A percentile compares a stretch with the other conserved stretches of the same genome.
phyloP scores from a whole-genome alignment of 2,113 vertebrate genomes.

The Cairina moschata region DNA sequence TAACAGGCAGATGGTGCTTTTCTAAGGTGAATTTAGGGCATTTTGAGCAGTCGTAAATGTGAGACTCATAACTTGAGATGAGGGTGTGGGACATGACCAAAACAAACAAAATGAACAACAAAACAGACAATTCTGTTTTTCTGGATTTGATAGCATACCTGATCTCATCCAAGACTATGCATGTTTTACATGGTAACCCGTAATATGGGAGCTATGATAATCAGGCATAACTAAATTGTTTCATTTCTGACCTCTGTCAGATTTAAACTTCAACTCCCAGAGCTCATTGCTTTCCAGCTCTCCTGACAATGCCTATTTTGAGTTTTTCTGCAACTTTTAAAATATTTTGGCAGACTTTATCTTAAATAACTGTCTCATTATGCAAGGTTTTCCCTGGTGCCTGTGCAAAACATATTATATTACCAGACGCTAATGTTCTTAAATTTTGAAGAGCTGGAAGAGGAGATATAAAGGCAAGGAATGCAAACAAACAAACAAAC shows the following conservation, averaged over 20 bases:
- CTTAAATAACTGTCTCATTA: slow-evolving; percentile 16
- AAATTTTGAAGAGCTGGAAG: neutral
- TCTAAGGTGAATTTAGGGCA: slow-evolving; percentile 48
- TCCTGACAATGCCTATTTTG: slow-evolving; percentile 17
- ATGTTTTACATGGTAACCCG: neutral
- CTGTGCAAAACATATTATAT: slow-evolving; percentile 4
- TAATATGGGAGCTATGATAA: neutral
- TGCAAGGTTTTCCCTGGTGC: neutral
- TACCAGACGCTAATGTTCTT: neutral
- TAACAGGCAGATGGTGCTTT: slow-evolving; percentile 60
- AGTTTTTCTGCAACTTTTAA: slow-evolving; percentile 1
- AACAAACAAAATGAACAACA: neutral
- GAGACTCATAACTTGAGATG: neutral
- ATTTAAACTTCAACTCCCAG: slow-evolving; percentile 9
- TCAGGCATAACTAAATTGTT: neutral
- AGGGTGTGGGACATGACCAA: neutral
- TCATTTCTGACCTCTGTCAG: slow-evolving; percentile 16
- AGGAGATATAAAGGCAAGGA: neutral
- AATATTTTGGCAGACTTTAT: slow-evolving; percentile 13
- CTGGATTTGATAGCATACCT: neutral
- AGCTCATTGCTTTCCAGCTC: neutral
- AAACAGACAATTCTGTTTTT: neutral
- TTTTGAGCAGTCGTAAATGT: slow-evolving; percentile 33
- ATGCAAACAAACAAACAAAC: neutral
- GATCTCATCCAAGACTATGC: neutral